phyloP scores from a whole-genome alignment of 1,140 invertebrate genomes.

The Andricus grossulariae region DNA sequence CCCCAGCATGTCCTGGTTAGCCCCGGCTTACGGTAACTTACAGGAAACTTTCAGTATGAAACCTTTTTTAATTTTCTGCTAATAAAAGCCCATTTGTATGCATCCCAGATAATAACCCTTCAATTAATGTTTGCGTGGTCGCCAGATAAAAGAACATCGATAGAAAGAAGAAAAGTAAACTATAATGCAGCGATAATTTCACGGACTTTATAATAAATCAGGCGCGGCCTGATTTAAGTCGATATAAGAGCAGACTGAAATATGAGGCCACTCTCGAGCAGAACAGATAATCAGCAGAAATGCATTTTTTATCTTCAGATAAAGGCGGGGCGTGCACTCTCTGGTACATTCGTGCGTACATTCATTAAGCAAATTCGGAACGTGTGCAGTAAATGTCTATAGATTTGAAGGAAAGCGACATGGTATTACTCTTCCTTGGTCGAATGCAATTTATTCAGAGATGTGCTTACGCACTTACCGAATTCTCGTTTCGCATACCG shows the following conservation, averaged over 20 bases:
- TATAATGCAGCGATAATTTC: background rate
- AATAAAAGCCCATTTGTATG: background rate
- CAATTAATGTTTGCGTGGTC: background rate
- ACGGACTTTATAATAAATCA: background rate
- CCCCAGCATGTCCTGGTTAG: no score
- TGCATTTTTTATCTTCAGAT: conserved; percentile 35
- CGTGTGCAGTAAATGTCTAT: conserved; percentile 31
- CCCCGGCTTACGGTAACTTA: no score
- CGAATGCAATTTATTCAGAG: background rate
- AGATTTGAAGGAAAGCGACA: background rate
- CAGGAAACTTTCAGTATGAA: background rate
- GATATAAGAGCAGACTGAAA: conserved; percentile 44
- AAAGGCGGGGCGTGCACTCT: conserved; percentile 30
- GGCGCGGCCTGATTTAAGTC: conserved; percentile 8
- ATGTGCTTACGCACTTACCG: conserved; percentile 40
- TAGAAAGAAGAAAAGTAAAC: background rate
- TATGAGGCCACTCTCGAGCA: conserved; percentile 51
- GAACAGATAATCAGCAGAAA: conserved; percentile 46
- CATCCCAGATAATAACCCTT: background rate
- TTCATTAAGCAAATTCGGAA: conserved; percentile 29
- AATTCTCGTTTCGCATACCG: conserved; percentile 62
- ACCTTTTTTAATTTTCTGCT: background rate
- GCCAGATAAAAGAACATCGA: background rate
- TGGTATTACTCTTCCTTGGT: background rate
- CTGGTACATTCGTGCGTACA: conserved; percentile 30